Evolutionary conservation across 1,140 invertebrate species (phyloP).

Genomic region (Cryptotermes secundus): DNA sequence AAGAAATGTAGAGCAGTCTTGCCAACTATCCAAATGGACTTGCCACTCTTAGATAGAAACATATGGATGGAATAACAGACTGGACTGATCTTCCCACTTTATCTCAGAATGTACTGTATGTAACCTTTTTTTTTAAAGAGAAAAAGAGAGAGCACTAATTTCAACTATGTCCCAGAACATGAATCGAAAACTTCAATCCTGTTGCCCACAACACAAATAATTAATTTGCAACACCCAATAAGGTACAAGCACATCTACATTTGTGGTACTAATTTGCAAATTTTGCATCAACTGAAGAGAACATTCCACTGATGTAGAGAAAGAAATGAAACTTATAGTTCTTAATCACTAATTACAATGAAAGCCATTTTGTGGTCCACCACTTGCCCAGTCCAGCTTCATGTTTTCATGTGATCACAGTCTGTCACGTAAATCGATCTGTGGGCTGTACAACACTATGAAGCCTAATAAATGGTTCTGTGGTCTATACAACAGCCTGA

Average conservation of each 20-base stretch:
- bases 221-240: background rate
- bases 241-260: constrained; percentile 3
- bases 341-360: background rate
- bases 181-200: background rate
- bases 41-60: too few relatives aligned
- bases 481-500: background rate
- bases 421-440: background rate
- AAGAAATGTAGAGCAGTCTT: too few relatives aligned
- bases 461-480: background rate
- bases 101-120: too few relatives aligned
- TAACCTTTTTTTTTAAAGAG: too few relatives aligned
- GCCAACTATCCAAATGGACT: too few relatives aligned
- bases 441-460: background rate
- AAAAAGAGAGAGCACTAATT: background rate
- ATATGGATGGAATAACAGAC: too few relatives aligned
- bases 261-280: background rate
- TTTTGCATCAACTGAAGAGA: background rate
- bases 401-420: background rate
- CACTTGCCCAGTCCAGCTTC: background rate
- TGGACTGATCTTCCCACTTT: too few relatives aligned
- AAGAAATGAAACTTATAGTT: background rate
- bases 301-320: constrained; percentile 7
- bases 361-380: background rate
- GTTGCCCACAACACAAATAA: constrained; percentile 2
- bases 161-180: background rate